Evolutionary conservation across 2,113 vertebrate species (phyloP), one percentile per base, ranked within the genome.

Genomic region (Aldabrachelys gigantea): DNA sequence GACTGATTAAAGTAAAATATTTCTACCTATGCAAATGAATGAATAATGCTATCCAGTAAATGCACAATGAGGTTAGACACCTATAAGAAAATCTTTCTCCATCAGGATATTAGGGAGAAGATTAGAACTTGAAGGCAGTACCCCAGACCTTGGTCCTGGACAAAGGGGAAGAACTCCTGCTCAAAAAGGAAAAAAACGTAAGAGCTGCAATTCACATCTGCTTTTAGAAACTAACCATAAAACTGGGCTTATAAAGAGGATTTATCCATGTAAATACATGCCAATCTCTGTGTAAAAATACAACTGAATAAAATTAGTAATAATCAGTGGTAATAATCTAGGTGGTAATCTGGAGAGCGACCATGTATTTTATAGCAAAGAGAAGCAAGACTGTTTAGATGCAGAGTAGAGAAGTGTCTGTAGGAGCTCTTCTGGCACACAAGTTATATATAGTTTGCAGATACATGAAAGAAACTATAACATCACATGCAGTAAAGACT

Each of bases 141-240:
- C n/a, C 9, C 41, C 9, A 31, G 88, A 12, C 52, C 79, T 93
- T 47, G 56, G 5, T 83, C 90, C 14, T 78, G 25, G 56, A 47
- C 2, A 88, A 47, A n/a, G 87, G 38, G 80, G 50, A 78, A 76
- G 76, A 89, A 27, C 24, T 81, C 21, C 80, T 84, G 21, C 47
- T 17, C 22, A 91, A 38, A 12, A 69, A 27, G 8, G 79, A 38
- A 21, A 82, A 7, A 11, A 87, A 76, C 10, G 53, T 92, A 6
- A 47, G 52, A 41, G 41, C 27, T 72, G 0, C 35, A 38, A 17
- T 72, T 2, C 14, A 65, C 0, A 0, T 53, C 2, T 21, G 1
- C 25, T 84, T 94, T 54, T 78, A 49, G 80, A n/a, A 22, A 21
- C 62, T 41, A 85, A 17, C 38, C 80, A 35, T 78, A 78, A 31